A percentile compares a stretch with the other conserved stretches of the same genome.
Conservation (phyloP, 1,140 invertebrate species). For the Calliopsis andreniformis region DNA sequence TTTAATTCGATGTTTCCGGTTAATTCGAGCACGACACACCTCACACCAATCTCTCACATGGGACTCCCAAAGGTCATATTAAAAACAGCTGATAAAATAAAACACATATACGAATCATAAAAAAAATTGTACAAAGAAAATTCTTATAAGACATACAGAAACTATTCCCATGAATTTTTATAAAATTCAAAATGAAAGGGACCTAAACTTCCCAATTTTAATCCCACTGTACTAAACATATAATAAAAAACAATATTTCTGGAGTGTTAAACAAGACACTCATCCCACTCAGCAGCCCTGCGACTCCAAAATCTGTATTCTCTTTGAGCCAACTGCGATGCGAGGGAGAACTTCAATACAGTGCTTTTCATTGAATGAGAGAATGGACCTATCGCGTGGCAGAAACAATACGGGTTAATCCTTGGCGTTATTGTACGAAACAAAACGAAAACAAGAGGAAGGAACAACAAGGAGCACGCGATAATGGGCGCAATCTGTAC, state of each 20-base stretch:
- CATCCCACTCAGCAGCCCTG: not conserved
- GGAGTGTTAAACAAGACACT: not conserved
- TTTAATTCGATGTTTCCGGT: too few species aligned
- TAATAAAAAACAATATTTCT: not conserved
- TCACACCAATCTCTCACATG: too few species aligned
- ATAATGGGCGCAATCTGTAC: conserved; percentile 47
- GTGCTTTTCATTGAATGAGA: conserved; percentile 43
- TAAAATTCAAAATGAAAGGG: too few species aligned
- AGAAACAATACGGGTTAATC: conserved; percentile 49
- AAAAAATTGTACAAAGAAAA: too few species aligned
- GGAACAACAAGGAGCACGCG: conserved; percentile 43
- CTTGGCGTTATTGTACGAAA: conserved; percentile 52
- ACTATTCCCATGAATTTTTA: too few species aligned
- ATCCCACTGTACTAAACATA: not conserved
- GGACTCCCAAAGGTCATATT: too few species aligned
- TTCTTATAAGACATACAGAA: too few species aligned
- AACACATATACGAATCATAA: too few species aligned
- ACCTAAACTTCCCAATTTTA: too few species aligned
- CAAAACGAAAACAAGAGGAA: conserved; percentile 44
- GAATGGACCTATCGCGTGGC: conserved; percentile 50
- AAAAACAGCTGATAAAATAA: too few species aligned
- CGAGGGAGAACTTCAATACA: conserved; percentile 27
- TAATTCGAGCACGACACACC: too few species aligned
- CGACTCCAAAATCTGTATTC: not conserved
- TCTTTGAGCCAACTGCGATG: not conserved